Base-by-base conservation (phyloP, 1,140 invertebrate genomes). In the Idris sp. region DNA sequence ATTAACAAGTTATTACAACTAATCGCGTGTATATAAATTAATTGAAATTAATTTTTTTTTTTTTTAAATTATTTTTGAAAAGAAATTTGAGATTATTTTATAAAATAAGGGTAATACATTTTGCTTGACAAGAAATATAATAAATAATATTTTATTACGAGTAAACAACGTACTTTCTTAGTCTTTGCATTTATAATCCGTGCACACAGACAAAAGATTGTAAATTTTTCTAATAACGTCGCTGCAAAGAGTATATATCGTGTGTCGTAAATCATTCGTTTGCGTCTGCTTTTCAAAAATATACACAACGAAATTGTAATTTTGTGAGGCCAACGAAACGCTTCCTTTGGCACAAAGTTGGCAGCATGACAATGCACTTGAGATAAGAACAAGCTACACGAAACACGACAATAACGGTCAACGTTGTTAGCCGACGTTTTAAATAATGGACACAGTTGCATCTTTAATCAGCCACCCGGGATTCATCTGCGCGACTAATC, bases 321-420 rank as follows among this genome's bases (percentile, higher is more conserved):
- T 67, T 59, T 51, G 31, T 9, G 18, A 31, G 46, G 22, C 25
- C 38, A 62, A 33, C 49, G 36, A 38, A 61, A 48, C 36, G 43
- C 59, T 13, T 19, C 31, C n/a, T n/a, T 38, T 46, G 58, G 22
- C 54, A 54, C 51, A 48, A 69, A 71, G 46, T 71, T 76, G 65
- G 73, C 65, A 65, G 36, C 1, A 48, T 65, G 46, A 71, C 73
- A 76, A 76, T 71, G 44, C 40, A 26, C 54, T 31, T 13, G 53
- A 46, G 59, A 75, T 75, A 75, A 75, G 28, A 71, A 48, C 65
- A 10, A 53, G 33, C 59, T 43, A 62, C 44, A 58, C 51, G 40
- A 64, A 69, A 75, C 26, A 56, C 64, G 36, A 61, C 26, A 74
- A 68, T 74, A 74, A 74, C 64, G 64, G 51, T 61, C 41, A 74